phyloP scores from a whole-genome alignment of 1,140 invertebrate species.

The Atta cephalotes region DNA sequence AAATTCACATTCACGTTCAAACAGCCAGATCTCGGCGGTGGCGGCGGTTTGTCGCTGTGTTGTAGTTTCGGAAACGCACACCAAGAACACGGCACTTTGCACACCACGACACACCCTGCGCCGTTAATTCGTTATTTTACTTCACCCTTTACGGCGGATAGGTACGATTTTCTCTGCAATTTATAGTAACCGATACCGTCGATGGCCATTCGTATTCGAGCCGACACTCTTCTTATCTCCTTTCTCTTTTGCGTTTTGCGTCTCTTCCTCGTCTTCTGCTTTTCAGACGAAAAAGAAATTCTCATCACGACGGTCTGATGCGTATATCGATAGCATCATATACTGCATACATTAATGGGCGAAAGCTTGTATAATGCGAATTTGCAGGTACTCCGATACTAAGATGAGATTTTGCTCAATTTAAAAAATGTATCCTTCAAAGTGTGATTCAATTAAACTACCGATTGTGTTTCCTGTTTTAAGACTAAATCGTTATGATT shows the following conservation, averaged over 20 bases:
- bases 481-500: not conserved
- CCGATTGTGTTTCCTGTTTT: not conserved
- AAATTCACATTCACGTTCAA: conserved; percentile 71
- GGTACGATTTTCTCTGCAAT: conserved; percentile 73
- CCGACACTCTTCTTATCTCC: conserved; percentile 67
- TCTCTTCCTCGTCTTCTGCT: not conserved
- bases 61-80: conserved; percentile 58
- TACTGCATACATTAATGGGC: conserved; percentile 19
- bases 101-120: conserved; percentile 74
- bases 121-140: conserved; percentile 79
- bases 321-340: conserved; percentile 36
- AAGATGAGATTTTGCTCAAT: conserved; percentile 2
- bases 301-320: not conserved
- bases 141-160: conserved; percentile 74
- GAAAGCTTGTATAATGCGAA: conserved; percentile 28
- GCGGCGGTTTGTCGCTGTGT: not conserved
- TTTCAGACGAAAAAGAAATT: conserved; percentile 33
- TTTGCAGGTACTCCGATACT: not conserved
- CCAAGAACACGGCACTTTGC: conserved; percentile 71
- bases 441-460: not conserved
- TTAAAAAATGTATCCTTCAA: not conserved
- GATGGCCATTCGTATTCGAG: conserved; percentile 75
- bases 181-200: conserved; percentile 78
- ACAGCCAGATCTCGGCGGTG: conserved; percentile 21
- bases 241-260: not conserved